phyloP scores from a whole-genome alignment of 2,113 vertebrate genomes.

The Hemibagrus wyckioides region DNA sequence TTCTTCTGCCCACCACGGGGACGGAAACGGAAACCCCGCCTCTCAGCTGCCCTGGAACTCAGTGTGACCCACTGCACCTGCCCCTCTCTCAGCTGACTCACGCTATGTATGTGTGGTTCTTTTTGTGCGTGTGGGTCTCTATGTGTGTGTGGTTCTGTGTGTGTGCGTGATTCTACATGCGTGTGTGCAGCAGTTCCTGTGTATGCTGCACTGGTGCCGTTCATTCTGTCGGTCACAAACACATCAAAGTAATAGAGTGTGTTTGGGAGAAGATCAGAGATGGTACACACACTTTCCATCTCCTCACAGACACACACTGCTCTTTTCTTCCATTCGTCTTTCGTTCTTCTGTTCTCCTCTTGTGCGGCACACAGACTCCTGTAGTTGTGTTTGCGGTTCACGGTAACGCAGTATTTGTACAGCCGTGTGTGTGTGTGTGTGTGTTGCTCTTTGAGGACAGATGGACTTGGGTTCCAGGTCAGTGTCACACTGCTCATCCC shows the following conservation, averaged over 20 bases:
- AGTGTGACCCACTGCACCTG: constrained; percentile 79
- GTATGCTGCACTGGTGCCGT: constrained; percentile 79
- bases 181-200: constrained; percentile 79
- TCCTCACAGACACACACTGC: constrained; percentile 76
- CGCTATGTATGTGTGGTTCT: constrained; percentile 22
- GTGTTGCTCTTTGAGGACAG: constrained; percentile 60
- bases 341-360: constrained; percentile 57
- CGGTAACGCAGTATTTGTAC: constrained; percentile 83
- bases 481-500: constrained; percentile 85
- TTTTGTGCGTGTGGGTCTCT: constrained; percentile 67
- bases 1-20: constrained; percentile 80
- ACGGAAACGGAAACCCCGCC: constrained; percentile 73
- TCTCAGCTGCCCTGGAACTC: constrained; percentile 47
- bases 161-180: constrained; percentile 72
- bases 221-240: constrained; percentile 79
- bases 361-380: constrained; percentile 81
- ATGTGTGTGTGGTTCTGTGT: constrained; percentile 3
- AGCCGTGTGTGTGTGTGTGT: not conserved
- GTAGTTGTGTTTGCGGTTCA: constrained; percentile 82
- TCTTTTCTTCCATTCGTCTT: constrained; percentile 58
- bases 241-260: constrained; percentile 87
- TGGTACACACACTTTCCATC: constrained; percentile 78
- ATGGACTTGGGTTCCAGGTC: constrained; percentile 82
- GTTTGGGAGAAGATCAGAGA: constrained; percentile 79
- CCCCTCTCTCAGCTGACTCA: constrained; percentile 76